Conservation (phyloP, 2,113 vertebrate genomes). For the Sminthopsis crassicaudata region DNA sequence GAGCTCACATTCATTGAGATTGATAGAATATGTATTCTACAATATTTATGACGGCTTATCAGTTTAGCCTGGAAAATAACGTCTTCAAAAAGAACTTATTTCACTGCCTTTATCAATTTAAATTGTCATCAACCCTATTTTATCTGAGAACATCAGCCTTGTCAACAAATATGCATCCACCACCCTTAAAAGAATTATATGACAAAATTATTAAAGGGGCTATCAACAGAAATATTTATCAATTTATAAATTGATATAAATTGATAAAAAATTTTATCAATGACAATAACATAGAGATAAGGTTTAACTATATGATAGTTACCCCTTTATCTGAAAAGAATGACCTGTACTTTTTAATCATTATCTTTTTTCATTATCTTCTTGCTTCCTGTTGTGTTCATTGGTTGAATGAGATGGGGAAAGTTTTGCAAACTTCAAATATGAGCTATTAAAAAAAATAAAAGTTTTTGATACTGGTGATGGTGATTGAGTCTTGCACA, state of each 20-base stretch:
- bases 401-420: conserved; percentile 42
- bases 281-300: too few species aligned
- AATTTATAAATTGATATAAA: too few species aligned
- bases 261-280: too few species aligned
- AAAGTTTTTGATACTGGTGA: conserved; percentile 55
- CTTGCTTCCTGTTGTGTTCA: conserved; percentile 60
- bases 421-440: conserved; percentile 34
- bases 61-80: conserved; percentile 31
- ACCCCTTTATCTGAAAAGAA: conserved; percentile 34
- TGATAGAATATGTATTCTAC: background rate
- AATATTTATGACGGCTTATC: conserved; percentile 52
- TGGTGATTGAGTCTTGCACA: background rate
- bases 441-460: background rate
- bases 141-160: background rate
- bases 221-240: too few species aligned
- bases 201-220: too few species aligned
- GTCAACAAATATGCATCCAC: background rate
- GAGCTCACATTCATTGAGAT: conserved; percentile 63
- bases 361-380: conserved; percentile 34
- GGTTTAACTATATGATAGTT: background rate
- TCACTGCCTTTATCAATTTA: conserved; percentile 58
- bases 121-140: background rate
- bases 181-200: too few species aligned
- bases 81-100: conserved; percentile 74
- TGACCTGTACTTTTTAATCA: conserved; percentile 30